A percentile compares a stretch with the other conserved stretches of the same genome.
phyloP scores from a whole-genome alignment of 1,140 invertebrate genomes.

The Limonius californicus region DNA sequence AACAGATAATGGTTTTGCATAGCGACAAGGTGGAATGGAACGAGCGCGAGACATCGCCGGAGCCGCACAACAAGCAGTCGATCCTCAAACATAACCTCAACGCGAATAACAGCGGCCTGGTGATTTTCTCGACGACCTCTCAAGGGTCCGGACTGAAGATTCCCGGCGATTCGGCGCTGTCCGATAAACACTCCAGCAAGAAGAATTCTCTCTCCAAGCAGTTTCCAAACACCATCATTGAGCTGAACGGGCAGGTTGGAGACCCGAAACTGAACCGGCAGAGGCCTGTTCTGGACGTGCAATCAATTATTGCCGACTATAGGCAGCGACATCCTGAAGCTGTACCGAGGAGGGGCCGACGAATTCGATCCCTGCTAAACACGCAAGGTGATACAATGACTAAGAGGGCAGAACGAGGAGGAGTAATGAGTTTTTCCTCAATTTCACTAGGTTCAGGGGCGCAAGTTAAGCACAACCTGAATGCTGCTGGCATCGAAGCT shows the following conservation, averaged over 20 bases:
- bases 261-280: constrained; percentile 54
- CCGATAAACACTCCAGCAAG: background rate
- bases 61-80: background rate
- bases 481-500: constrained; percentile 27
- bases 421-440: constrained; percentile 41
- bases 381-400: constrained; percentile 25
- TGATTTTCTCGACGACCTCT: background rate
- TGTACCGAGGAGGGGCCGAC: constrained; percentile 60
- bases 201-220: background rate
- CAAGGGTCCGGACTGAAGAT: background rate
- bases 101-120: background rate
- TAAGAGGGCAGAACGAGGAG: constrained; percentile 27
- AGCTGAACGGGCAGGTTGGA: constrained; percentile 49
- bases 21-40: constrained; percentile 24
- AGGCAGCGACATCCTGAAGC: constrained; percentile 67
- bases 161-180: background rate
- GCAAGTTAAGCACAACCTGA: constrained; percentile 44
- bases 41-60: background rate
- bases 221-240: constrained; percentile 36
- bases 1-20: constrained; percentile 53
- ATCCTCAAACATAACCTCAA: background rate
- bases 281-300: constrained; percentile 72
- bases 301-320: constrained; percentile 79
- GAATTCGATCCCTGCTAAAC: constrained; percentile 51
- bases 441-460: constrained; percentile 45